Conservation (phyloP, 2,113 vertebrate genomes). For the Hiodon tergisus region DNA sequence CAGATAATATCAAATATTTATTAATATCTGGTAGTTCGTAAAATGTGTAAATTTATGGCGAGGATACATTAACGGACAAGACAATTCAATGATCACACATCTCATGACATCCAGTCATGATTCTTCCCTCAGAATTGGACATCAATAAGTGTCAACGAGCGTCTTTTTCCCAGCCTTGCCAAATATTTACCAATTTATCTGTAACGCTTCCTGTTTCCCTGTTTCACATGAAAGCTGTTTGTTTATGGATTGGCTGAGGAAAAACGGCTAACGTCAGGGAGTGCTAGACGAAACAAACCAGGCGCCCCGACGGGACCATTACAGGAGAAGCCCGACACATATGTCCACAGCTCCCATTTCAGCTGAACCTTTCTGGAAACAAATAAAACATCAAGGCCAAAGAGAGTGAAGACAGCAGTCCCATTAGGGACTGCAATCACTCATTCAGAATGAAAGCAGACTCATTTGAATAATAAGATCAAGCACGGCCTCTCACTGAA, state of each 20-base stretch:
- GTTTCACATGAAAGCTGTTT: slow-evolving; percentile 29
- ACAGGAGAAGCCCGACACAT: slow-evolving; percentile 27
- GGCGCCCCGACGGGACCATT: neutral
- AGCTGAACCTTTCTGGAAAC: slow-evolving; percentile 19
- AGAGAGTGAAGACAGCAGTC: slow-evolving; percentile 17
- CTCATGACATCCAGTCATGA: too few species aligned
- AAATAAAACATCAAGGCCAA: slow-evolving; percentile 35
- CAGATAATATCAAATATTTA: too few species aligned
- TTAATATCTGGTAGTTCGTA: too few species aligned
- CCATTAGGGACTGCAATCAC: slow-evolving; percentile 12
- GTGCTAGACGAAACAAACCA: slow-evolving; percentile 22
- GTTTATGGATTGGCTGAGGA: slow-evolving; percentile 14
- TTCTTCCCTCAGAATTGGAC: too few species aligned
- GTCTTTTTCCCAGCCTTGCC: neutral
- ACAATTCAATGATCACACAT: too few species aligned
- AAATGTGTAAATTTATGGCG: too few species aligned
- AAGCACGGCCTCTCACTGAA: too few species aligned
- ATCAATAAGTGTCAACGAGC: neutral
- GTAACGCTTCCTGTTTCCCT: slow-evolving; percentile 15
- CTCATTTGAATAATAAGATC: too few species aligned
- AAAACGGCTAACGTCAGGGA: neutral
- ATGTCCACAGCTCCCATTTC: slow-evolving; percentile 28
- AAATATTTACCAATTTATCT: slow-evolving; percentile 21
- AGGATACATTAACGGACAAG: too few species aligned
- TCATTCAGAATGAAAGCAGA: slow-evolving; percentile 9